phyloP scores from a whole-genome alignment of 2,888 invertebrate genomes.

The Choristoneura rosaceana region DNA sequence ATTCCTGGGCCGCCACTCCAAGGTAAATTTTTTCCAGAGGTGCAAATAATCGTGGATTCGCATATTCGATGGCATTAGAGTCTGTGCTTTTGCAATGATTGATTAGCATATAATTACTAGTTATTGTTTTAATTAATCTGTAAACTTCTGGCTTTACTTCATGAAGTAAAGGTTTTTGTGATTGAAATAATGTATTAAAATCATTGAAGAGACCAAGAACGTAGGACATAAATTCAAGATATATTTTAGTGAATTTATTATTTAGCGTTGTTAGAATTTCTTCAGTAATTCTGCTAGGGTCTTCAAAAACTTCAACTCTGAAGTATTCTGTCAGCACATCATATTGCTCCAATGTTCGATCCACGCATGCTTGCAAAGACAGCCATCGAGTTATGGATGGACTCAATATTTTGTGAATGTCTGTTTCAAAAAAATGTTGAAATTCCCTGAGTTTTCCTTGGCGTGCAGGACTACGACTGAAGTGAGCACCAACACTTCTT shows the following conservation, averaged over 20 bases:
- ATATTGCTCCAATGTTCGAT: constrained; percentile 43
- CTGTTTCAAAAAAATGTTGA: constrained; percentile 35
- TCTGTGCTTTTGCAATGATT: not conserved
- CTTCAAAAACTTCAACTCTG: constrained; percentile 38
- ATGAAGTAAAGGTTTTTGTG: constrained; percentile 36
- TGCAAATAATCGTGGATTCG: not conserved
- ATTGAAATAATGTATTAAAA: constrained; percentile 21
- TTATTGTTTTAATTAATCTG: constrained; percentile 26
- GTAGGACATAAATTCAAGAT: constrained; percentile 44
- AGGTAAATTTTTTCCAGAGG: not conserved
- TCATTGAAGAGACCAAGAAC: constrained; percentile 28
- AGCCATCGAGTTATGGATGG: constrained; percentile 44
- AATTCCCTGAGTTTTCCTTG: constrained; percentile 37
- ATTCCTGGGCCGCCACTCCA: not conserved
- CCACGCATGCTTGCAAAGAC: constrained; percentile 43
- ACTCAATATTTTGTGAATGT: constrained; percentile 44
- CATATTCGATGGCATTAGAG: not conserved
- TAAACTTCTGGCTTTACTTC: constrained; percentile 40
- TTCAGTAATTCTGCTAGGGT: constrained; percentile 43
- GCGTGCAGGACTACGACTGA: constrained; percentile 40
- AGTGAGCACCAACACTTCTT: constrained; percentile 47
- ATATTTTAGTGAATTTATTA: constrained; percentile 42
- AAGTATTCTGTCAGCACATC: constrained; percentile 41
- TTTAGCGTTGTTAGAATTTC: constrained; percentile 29
- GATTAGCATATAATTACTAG: not conserved